Percentiles rank a stretch among this genome's conserved stretches.
Evolutionary conservation across 2,797 vertebrate species (phyloP).

Genomic region (Megalops cyprinoides): DNA sequence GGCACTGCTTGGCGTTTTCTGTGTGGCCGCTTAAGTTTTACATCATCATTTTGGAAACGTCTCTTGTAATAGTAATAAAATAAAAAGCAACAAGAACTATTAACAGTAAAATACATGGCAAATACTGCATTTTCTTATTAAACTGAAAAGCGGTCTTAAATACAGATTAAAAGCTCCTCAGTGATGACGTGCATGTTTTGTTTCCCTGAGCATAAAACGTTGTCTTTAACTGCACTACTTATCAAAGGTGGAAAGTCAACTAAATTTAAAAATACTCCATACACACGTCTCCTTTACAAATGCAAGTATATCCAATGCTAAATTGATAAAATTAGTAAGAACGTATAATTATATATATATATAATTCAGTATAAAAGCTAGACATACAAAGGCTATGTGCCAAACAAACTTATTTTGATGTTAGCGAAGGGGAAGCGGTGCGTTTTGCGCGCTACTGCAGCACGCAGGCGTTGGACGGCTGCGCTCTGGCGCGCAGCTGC

Average conservation of each 20-base stretch:
- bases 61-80: neutral
- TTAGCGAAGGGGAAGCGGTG: neutral
- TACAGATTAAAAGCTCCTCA: no score
- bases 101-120: no score
- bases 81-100: neutral
- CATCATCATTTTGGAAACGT: neutral
- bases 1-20: no score
- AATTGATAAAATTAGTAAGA: no score
- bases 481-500: constrained; percentile 42
- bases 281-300: neutral
- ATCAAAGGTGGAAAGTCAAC: neutral
- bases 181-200: no score
- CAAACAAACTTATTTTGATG: neutral
- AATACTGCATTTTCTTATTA: no score
- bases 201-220: constrained; percentile 16
- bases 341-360: no score
- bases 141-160: neutral
- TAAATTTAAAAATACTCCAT: neutral
- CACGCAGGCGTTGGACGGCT: constrained; percentile 42
- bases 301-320: neutral
- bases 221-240: neutral
- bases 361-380: no score
- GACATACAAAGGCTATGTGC: no score
- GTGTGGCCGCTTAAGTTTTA: neutral
- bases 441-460: constrained; percentile 43